A percentile compares a stretch with the other conserved stretches of the same genome.
Conservation (phyloP, 2,113 vertebrate genomes). For the Halichoerus grypus region DNA sequence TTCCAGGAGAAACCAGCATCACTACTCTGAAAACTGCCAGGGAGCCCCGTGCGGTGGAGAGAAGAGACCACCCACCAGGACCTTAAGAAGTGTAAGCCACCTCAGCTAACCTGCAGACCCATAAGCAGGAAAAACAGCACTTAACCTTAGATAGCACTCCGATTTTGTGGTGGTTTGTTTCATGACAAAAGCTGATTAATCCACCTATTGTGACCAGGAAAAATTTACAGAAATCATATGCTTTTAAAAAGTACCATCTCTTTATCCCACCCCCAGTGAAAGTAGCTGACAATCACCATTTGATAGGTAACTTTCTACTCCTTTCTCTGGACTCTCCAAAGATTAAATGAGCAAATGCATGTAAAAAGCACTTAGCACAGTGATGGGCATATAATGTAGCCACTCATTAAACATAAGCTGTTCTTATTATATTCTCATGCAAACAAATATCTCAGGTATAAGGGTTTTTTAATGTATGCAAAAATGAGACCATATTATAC, state of each 20-base stretch:
- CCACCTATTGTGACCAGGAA: background rate
- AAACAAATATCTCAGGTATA: background rate
- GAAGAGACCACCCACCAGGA: background rate
- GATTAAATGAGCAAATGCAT: conserved; percentile 42
- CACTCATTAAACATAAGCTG: background rate
- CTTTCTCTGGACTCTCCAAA: conserved; percentile 21
- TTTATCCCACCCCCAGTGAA: conserved; percentile 17
- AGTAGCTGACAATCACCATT: background rate
- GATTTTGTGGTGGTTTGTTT: conserved; percentile 20
- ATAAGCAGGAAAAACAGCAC: background rate
- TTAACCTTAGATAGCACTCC: background rate
- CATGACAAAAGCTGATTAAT: background rate
- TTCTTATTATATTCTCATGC: background rate
- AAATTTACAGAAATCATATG: conserved; percentile 32
- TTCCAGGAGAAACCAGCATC: conserved; percentile 18
- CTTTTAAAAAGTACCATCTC: conserved; percentile 43
- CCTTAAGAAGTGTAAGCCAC: background rate
- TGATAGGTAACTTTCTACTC: background rate
- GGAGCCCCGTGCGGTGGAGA: background rate
- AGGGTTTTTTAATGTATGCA: background rate
- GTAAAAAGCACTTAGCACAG: conserved; percentile 2
- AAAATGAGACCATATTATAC: background rate
- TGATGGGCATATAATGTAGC: background rate
- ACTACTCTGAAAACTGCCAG: background rate
- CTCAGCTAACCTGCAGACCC: background rate